phyloP scores from a whole-genome alignment of 2,113 vertebrate genomes.

The Heterotilapia buettikoferi region DNA sequence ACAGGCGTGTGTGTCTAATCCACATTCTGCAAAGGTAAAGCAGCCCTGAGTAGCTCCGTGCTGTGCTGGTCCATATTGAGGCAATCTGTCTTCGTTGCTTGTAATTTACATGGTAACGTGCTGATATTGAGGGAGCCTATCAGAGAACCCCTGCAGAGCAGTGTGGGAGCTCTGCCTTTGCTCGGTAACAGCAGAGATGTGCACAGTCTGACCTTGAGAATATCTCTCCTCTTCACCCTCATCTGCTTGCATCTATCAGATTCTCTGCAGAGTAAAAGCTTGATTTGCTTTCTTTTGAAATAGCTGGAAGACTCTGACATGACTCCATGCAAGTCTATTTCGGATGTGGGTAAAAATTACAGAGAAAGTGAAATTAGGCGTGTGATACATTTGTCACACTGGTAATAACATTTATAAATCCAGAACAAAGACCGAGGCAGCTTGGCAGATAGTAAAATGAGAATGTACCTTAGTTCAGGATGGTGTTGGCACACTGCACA shows the following conservation, averaged over 20 bases:
- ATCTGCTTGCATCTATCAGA: neutral
- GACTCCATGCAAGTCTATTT: neutral
- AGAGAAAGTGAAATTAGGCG: neutral
- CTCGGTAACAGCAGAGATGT: neutral
- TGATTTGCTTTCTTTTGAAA: neutral
- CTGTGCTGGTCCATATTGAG: neutral
- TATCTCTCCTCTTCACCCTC: neutral
- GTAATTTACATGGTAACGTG: constrained; percentile 12
- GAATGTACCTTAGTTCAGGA: neutral
- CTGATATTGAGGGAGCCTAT: neutral
- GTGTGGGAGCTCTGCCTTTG: neutral
- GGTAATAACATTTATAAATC: neutral
- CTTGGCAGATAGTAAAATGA: neutral
- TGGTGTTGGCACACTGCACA: neutral
- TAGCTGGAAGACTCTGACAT: neutral
- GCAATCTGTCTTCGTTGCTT: neutral
- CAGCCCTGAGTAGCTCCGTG: neutral
- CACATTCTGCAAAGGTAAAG: neutral
- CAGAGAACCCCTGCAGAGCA: neutral
- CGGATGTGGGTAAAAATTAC: neutral
- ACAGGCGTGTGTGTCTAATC: neutral
- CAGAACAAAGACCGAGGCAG: neutral
- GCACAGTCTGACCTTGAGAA: constrained; percentile 3
- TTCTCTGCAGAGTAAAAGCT: neutral
- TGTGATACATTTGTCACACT: neutral